Base-by-base conservation (phyloP, 2,888 invertebrate genomes). In the Uropetala carovei region DNA sequence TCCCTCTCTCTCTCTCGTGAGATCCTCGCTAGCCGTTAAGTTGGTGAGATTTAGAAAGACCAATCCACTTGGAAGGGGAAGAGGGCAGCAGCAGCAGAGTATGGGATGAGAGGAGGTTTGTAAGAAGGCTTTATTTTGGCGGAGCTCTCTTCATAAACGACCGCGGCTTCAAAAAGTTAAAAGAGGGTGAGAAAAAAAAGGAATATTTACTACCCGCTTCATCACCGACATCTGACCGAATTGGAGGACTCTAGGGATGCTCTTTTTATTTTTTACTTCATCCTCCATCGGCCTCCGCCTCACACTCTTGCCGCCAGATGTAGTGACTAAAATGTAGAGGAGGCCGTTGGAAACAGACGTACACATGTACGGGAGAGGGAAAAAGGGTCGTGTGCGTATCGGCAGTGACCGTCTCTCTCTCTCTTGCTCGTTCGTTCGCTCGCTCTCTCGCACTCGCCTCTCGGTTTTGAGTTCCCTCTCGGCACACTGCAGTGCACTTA, bases 71-170 rank as follows among this genome's bases (percentile, higher is more conserved):
- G 75, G 13, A 11, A 13, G 27, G 75, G 75, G 11, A 9, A 22
- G 75, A 75, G 27, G 75, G 22, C 22, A 22, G 2, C 18, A 18
- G n/a, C 68, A 9, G 68, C n/a, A 68, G 22, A 68, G 68, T 9
- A 7, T 43, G 43, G 43, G 43, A n/a, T 5, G 43, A 43, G 43
- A 43, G 43, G 43, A 27, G 75, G 27, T 27, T 75, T 27, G 75
- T 75, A 27, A 27, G n/a, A 27, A 75, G 75, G 75, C 75, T 75
- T 75, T 75, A 75, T 27, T n/a, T 75, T 75, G 14, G 27, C 75
- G 75, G 27, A 22, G 27, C 22, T 75, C 75, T 22, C 75, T 75
- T 22, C 75, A 75, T 75, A 75, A 27, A 75, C 75, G 75, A 75
- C 75, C 75, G 27, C 75, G 22, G 22, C 75, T 75, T 27, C 68